Evolutionary conservation across 2,888 invertebrate genomes (phyloP).

Genomic region (Phoronis australis): DNA sequence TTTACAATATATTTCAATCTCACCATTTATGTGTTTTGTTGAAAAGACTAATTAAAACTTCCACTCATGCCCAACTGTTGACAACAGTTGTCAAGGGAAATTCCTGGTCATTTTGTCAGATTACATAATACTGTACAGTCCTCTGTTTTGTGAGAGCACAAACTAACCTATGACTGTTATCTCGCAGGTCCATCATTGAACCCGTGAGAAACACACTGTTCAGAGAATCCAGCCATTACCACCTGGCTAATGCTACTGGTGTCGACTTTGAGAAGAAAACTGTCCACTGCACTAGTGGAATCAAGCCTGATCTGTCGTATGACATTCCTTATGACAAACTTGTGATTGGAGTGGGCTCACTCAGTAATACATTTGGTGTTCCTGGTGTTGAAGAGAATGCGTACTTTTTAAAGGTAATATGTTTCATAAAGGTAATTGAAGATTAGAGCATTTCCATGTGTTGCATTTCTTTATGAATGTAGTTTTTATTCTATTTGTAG

Average conservation of each 20-base stretch:
- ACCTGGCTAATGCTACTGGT: slow-evolving; percentile 40
- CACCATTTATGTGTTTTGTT: too few relatives aligned
- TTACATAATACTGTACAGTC: too few relatives aligned
- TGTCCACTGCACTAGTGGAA: slow-evolving; percentile 37
- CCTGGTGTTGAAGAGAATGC: slow-evolving; percentile 53
- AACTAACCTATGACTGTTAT: too few relatives aligned
- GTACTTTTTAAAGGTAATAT: slow-evolving; percentile 51
- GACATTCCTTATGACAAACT: slow-evolving; percentile 49
- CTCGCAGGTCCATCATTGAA: slow-evolving; percentile 51
- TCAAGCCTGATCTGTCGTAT: slow-evolving; percentile 34
- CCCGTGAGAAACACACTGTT: slow-evolving; percentile 51
- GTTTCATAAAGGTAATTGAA: neutral
- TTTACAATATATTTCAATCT: too few relatives aligned
- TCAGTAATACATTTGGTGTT: slow-evolving; percentile 53
- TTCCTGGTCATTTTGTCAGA: too few relatives aligned
- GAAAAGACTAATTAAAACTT: too few relatives aligned
- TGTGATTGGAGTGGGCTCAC: slow-evolving; percentile 53
- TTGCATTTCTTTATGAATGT: too few relatives aligned
- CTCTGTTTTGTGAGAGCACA: too few relatives aligned
- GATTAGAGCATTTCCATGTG: too few relatives aligned
- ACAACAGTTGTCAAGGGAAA: too few relatives aligned
- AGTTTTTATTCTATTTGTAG: too few relatives aligned
- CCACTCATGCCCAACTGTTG: too few relatives aligned
- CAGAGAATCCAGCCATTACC: slow-evolving; percentile 47
- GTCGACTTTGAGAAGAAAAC: slow-evolving; percentile 34